Evolutionary conservation across 1,140 invertebrate species (phyloP), one percentile per base, ranked within the genome.

Genomic region (Medauroidea extradentata): DNA sequence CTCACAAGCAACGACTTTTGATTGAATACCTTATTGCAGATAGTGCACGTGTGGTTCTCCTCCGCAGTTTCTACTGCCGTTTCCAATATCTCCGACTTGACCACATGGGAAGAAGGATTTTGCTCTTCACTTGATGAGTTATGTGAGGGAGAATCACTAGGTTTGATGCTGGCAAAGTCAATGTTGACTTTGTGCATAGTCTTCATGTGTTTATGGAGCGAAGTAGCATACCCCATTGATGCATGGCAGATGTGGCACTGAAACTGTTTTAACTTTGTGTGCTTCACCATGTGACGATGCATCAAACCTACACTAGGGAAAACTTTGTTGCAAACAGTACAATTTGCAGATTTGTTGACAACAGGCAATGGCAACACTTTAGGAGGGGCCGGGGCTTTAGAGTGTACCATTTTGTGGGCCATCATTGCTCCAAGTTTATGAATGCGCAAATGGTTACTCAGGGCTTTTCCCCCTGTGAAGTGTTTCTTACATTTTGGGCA

Each of bases 371-470:
- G 48, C 14, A 50, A 25, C 14, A 50, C 21, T 8, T 23, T 24
- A 11, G 27, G 23, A 18, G 48, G 11, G 27, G 48, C 48, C 18
- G 8, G 9, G 16, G 18, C 43, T 50, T 50, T 50, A 11, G 27
- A 14, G 24, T 50, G 24, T 7, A 27, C 27, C 21, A n/a, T 50
- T 3, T 50, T 27, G 7, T 50, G 48, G 14, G 23, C 27, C 21
- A 25, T 50, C 48, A 50, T 23, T n/a, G 27, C 53, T 8, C 41
- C 41, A 43, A 44, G 29, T 25, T 16, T 55, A 24, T 55, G 53
- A 23, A 23, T 46, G 24, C 53, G 39, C 39, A 55, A 46, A 55
- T 55, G 53, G 29, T 55, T 55, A 18, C 53, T 55, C 18, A 55
- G 24, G 7, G 53, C 39, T 25, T 44, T 41, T 9, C 53, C 53